phyloP scores from a whole-genome alignment of 1,140 invertebrate genomes.

The Drosophila insularis region DNA sequence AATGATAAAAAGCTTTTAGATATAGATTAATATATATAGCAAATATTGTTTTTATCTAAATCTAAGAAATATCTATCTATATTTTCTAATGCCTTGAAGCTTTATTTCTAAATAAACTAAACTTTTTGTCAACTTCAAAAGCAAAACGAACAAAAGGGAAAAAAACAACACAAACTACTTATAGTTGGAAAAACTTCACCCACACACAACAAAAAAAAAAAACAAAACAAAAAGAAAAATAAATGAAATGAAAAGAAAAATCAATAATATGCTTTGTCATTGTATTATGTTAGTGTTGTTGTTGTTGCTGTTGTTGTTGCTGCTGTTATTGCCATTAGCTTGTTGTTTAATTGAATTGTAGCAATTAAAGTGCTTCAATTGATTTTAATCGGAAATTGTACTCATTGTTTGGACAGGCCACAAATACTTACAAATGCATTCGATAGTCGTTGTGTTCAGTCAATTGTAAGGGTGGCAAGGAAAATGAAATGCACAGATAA shows the following conservation, averaged over 20 bases:
- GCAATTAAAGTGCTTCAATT: constrained; percentile 81
- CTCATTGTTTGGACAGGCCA: constrained; percentile 59
- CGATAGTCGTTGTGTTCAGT: constrained; percentile 20
- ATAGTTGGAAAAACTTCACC: not conserved
- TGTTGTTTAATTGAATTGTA: constrained; percentile 77
- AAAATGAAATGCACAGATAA: constrained; percentile 13
- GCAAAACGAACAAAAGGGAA: not conserved
- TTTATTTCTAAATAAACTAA: not conserved
- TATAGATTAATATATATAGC: too few species aligned
- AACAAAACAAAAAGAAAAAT: not conserved
- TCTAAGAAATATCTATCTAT: too few species aligned
- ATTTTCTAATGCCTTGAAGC: not conserved
- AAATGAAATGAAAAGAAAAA: constrained; percentile 30
- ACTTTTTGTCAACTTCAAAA: not conserved
- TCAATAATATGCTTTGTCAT: constrained; percentile 53
- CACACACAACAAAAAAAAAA: not conserved
- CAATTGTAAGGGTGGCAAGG: not conserved
- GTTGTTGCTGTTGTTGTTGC: constrained; percentile 25
- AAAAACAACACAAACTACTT: not conserved
- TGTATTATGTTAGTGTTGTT: constrained; percentile 26
- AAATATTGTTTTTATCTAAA: too few species aligned
- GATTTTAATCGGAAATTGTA: constrained; percentile 78
- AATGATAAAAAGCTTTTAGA: too few species aligned
- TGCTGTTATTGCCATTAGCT: constrained; percentile 67
- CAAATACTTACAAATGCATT: constrained; percentile 14